Evolutionary conservation across 2,888 invertebrate genomes (phyloP).

Genomic region (Tenthredo distinguenda): DNA sequence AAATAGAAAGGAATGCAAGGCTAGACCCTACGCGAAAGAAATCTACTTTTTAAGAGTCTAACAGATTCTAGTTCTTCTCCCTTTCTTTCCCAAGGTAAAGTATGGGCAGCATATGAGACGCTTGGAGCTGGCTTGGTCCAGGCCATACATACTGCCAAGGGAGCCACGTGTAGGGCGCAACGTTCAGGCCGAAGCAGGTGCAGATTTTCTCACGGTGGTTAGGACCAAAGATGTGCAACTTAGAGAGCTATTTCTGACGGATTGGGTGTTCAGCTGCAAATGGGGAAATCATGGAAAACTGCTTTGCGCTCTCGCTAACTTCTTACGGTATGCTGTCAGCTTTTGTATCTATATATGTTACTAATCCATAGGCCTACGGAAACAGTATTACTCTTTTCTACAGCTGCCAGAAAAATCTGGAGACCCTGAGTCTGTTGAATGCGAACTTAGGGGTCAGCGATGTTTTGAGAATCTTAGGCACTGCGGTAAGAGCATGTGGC

Average conservation of each 20-base stretch:
- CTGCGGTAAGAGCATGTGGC: conserved; percentile 73
- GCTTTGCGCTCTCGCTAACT: conserved; percentile 71
- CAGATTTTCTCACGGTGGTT: conserved; percentile 75
- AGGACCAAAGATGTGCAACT: conserved; percentile 77
- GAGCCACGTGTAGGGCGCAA: conserved; percentile 72
- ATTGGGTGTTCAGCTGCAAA: conserved; percentile 78
- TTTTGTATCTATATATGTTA: background rate
- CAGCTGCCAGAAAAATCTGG: conserved; percentile 77
- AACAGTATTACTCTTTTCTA: conserved; percentile 49
- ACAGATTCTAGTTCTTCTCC: background rate
- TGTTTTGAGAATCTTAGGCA: conserved; percentile 76
- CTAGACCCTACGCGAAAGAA: background rate
- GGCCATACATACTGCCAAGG: conserved; percentile 74
- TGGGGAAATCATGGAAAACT: conserved; percentile 74
- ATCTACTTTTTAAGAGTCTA: background rate
- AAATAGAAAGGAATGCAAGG: background rate
- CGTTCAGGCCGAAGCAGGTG: conserved; percentile 75
- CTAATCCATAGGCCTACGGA: background rate
- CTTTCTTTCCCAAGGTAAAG: conserved; percentile 65
- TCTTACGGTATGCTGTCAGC: conserved; percentile 67
- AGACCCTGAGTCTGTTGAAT: conserved; percentile 76
- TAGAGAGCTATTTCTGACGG: conserved; percentile 76
- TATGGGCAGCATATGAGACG: conserved; percentile 78
- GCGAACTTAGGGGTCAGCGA: conserved; percentile 78
- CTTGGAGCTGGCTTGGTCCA: conserved; percentile 79